A percentile compares a stretch with the other conserved stretches of the same genome.
phyloP scores from a whole-genome alignment of 1,140 invertebrate species.

The Arion vulgaris region DNA sequence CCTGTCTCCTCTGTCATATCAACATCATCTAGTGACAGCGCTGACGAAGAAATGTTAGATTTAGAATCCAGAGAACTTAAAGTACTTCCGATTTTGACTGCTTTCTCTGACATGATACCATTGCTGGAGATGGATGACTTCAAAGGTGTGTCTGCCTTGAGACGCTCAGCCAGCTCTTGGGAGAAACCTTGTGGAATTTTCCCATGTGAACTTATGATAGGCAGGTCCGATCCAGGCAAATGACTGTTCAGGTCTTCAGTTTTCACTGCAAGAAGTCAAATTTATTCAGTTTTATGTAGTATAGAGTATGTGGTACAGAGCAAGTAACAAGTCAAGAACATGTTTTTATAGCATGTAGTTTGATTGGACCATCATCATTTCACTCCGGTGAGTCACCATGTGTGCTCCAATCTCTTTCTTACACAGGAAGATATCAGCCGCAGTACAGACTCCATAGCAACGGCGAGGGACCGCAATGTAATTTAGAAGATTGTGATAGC shows the following conservation, averaged over 20 bases:
- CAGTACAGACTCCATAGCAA: no score
- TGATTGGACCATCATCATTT: no score
- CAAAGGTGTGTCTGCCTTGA: constrained; percentile 1
- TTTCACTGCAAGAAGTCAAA: constrained; percentile 16
- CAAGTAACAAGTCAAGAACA: no score
- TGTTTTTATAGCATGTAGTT: no score
- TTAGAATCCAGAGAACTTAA: constrained; percentile 25
- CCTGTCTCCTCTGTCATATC: constrained; percentile 7
- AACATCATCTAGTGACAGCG: not conserved
- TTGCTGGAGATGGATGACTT: constrained; percentile 5
- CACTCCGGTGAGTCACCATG: no score
- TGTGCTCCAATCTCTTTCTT: no score
- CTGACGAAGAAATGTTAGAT: constrained; percentile 18
- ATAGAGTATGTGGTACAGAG: no score
- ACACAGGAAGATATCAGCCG: no score
- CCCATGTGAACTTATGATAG: constrained; percentile 20
- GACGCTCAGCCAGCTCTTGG: constrained; percentile 28
- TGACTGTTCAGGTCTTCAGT: constrained; percentile 1
- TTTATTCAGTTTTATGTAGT: no score
- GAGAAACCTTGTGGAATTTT: constrained; percentile 26
- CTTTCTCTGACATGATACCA: constrained; percentile 17
- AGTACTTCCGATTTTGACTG: not conserved
- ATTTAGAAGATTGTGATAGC: no score
- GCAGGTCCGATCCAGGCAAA: constrained; percentile 4
- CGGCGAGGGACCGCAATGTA: no score